phyloP scores from a whole-genome alignment of 2,113 vertebrate species.

The Zosterops pallidus region DNA sequence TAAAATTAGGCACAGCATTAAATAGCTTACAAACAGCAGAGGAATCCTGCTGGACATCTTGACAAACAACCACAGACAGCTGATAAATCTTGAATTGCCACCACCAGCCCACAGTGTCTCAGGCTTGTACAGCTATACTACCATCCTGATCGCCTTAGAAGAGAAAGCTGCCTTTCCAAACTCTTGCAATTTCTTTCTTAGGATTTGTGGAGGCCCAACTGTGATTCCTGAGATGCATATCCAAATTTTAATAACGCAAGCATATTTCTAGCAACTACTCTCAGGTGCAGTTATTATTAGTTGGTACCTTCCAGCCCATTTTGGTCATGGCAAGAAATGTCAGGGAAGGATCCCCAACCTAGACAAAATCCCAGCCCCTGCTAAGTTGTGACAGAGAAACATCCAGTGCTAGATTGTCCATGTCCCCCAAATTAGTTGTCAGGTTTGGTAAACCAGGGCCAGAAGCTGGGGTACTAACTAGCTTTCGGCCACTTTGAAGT shows the following conservation, averaged over 20 bases:
- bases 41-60: conserved; percentile 73
- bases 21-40: conserved; percentile 71
- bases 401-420: neutral
- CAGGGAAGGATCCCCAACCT: neutral
- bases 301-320: neutral
- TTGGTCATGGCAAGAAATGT: neutral
- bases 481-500: neutral
- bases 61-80: conserved; percentile 62
- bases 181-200: neutral
- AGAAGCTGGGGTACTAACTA: neutral
- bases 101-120: neutral
- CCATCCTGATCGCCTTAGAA: neutral
- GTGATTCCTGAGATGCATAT: neutral
- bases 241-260: neutral
- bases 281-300: neutral
- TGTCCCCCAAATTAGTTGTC: neutral
- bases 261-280: neutral
- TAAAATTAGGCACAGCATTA: conserved; percentile 73
- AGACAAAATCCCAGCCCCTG: neutral
- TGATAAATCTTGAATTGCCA: conserved; percentile 66
- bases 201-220: neutral
- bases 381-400: neutral
- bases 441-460: neutral
- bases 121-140: neutral
- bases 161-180: neutral